These are phyloP conservation scores for Theropithecus gelada DNA, from an alignment of 2,113 vertebrate genomes.

Conservation along the genomic window DNA sequence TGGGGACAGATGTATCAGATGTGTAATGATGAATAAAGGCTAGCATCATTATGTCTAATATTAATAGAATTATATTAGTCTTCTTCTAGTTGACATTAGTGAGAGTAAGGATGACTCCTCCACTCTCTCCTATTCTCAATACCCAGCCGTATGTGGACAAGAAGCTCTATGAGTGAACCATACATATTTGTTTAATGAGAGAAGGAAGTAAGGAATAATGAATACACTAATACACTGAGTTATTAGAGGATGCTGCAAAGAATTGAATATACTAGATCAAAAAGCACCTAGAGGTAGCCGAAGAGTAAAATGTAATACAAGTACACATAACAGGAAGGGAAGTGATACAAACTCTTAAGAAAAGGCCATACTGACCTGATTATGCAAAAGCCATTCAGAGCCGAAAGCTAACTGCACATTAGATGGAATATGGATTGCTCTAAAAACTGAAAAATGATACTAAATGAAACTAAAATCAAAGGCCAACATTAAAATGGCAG, in stretches of 20 bases:
- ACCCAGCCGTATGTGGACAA: not conserved
- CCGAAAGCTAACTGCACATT: not conserved
- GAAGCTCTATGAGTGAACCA: not conserved
- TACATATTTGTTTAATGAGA: not conserved
- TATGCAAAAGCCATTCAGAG: not conserved
- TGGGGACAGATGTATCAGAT: not conserved
- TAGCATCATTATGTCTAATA: not conserved
- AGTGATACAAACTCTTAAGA: not conserved
- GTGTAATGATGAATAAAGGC: not conserved
- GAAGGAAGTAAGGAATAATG: not conserved
- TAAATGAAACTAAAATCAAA: slow-evolving; percentile 34
- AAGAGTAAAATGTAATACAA: not conserved
- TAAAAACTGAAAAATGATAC: slow-evolving; percentile 26
- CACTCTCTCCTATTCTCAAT: not conserved
- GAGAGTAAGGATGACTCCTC: too few relatives aligned
- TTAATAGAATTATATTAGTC: not conserved
- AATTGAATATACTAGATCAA: not conserved
- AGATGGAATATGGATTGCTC: not conserved
- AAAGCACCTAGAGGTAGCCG: not conserved
- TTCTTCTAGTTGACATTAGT: not conserved
- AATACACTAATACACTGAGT: too few relatives aligned
- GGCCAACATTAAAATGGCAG: not conserved
- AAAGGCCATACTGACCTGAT: not conserved
- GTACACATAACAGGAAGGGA: not conserved
- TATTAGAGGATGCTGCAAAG: not conserved